Evolutionary conservation across 2,113 vertebrate species (phyloP).

Genomic region (Nesogale talazaci): DNA sequence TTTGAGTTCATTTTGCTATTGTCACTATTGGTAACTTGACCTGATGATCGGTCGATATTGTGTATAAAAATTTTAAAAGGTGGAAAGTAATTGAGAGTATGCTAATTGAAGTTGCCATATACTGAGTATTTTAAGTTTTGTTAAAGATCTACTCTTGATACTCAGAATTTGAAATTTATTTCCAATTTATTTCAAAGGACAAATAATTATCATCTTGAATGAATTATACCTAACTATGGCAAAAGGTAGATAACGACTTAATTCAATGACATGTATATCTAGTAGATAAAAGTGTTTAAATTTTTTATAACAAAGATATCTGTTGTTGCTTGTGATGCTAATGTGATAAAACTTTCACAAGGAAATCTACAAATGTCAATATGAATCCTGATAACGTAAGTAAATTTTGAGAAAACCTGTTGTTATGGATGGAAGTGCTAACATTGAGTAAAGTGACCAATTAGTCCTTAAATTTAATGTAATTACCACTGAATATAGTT

Average conservation of each 20-base stretch:
- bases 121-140: background rate
- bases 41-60: background rate
- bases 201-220: background rate
- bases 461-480: too few relatives aligned
- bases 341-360: background rate
- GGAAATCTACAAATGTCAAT: background rate
- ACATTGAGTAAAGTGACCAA: background rate
- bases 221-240: background rate
- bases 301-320: background rate
- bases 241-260: background rate
- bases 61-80: background rate
- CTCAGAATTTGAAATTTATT: background rate
- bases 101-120: background rate
- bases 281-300: background rate
- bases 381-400: background rate
- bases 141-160: background rate
- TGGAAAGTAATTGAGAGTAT: too few relatives aligned
- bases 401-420: background rate
- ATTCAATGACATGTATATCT: background rate
- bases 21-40: background rate
- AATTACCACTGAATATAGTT: background rate
- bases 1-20: background rate
- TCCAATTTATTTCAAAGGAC: background rate
- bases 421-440: background rate
- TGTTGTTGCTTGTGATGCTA: background rate